Evolutionary conservation across 2,797 vertebrate species (phyloP).

Genomic region (Rhadinocentrus ornatus): DNA sequence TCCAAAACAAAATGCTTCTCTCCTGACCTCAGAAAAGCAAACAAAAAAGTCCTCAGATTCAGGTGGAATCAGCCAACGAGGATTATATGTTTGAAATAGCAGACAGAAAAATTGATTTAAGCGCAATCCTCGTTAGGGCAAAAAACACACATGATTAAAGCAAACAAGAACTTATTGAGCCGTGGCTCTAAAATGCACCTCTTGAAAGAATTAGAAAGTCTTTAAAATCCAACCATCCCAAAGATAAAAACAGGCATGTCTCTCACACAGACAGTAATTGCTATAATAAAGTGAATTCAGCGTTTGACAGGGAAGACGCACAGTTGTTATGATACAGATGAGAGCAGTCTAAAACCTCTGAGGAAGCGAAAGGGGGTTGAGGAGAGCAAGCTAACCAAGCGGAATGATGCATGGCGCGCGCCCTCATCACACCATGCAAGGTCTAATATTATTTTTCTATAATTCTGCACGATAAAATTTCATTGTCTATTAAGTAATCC

Average conservation of each 20-base stretch:
- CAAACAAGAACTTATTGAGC: slow-evolving; percentile 7
- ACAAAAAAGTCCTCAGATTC: not conserved
- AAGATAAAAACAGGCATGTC: slow-evolving; percentile 75
- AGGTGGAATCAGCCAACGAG: not conserved
- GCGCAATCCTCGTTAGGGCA: not conserved
- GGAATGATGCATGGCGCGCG: slow-evolving; percentile 88
- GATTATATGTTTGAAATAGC: too few species aligned
- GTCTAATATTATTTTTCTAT: slow-evolving; percentile 93
- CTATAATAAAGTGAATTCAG: slow-evolving; percentile 86
- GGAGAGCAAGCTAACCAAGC: slow-evolving; percentile 77
- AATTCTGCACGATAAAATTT: slow-evolving; percentile 98
- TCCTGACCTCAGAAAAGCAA: slow-evolving; percentile 3
- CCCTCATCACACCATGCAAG: slow-evolving; percentile 84
- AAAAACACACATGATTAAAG: slow-evolving; percentile 1
- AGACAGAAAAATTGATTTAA: too few species aligned
- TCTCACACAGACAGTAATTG: slow-evolving; percentile 87
- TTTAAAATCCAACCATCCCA: slow-evolving; percentile 73
- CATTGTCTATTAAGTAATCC: slow-evolving; percentile 99
- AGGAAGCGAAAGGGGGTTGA: slow-evolving; percentile 22
- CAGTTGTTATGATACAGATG: slow-evolving; percentile 70
- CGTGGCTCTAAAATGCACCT: slow-evolving; percentile 20
- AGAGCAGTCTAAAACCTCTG: slow-evolving; percentile 50
- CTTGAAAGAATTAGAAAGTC: slow-evolving; percentile 71
- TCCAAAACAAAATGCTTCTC: slow-evolving; percentile 21
- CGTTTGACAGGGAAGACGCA: slow-evolving; percentile 68